Percentiles rank a stretch among this genome's conserved stretches.
Conservation (phyloP, 2,888 invertebrate species). For the Xylota sylvarum region DNA sequence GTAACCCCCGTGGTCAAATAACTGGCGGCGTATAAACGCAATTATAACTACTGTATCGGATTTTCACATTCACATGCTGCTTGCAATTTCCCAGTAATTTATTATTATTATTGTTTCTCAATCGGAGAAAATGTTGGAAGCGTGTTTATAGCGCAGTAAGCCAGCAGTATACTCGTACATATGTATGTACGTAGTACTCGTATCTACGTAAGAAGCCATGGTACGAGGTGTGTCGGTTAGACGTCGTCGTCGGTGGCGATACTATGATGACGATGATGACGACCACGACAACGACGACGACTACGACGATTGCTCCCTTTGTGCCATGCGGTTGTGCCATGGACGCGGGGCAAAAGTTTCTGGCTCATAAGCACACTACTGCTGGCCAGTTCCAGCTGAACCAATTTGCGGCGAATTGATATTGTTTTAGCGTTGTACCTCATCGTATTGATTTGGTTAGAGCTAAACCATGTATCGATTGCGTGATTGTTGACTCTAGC, state of each 20-base stretch:
- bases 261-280: too few species aligned
- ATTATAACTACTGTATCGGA: slow-evolving; percentile 51
- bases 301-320: slow-evolving; percentile 17
- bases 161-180: slow-evolving; percentile 10
- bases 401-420: slow-evolving; percentile 54
- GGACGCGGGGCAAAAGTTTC: slow-evolving; percentile 17
- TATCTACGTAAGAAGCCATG: background rate
- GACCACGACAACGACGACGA: background rate
- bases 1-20: slow-evolving; percentile 33
- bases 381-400: slow-evolving; percentile 34
- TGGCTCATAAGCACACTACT: slow-evolving; percentile 2
- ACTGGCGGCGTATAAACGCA: slow-evolving; percentile 42
- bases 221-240: slow-evolving; percentile 47
- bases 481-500: slow-evolving; percentile 60
- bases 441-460: slow-evolving; percentile 47
- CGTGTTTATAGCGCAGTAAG: slow-evolving; percentile 11
- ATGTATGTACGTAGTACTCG: background rate
- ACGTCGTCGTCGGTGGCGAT: too few species aligned
- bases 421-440: slow-evolving; percentile 32
- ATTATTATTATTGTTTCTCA: slow-evolving; percentile 60
- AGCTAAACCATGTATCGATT: slow-evolving; percentile 46
- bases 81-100: slow-evolving; percentile 61
- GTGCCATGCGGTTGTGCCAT: background rate
- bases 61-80: slow-evolving; percentile 59
- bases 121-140: slow-evolving; percentile 46